These are phyloP conservation scores for Upupa epops DNA, from an alignment of 2,113 vertebrate species.

Conservation along the genomic window DNA sequence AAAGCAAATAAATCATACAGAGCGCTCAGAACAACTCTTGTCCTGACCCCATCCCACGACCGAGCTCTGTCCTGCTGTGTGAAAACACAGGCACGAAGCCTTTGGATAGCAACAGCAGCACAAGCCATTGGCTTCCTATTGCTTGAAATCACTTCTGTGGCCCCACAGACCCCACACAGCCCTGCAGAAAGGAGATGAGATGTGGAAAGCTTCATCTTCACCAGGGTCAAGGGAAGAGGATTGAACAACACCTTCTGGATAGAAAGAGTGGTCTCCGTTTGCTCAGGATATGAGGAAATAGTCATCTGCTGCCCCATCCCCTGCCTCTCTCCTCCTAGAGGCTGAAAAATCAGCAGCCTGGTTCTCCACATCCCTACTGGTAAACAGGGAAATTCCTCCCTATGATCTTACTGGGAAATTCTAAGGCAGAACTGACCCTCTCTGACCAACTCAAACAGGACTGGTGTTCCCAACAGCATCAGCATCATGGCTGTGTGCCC, in stretches of 20 bases:
- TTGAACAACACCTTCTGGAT: neutral
- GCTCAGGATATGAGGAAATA: neutral
- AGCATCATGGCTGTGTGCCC: accelerated
- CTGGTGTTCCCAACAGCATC: neutral
- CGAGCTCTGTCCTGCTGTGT: too few relatives aligned
- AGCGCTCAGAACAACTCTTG: neutral
- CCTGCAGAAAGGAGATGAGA: accelerated
- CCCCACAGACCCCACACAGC: neutral
- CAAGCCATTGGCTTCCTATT: neutral
- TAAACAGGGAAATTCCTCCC: neutral
- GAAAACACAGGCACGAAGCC: neutral
- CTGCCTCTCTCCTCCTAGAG: neutral
- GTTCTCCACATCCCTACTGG: neutral
- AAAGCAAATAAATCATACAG: neutral
- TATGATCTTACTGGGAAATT: neutral
- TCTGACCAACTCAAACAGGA: neutral
- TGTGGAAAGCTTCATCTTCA: neutral
- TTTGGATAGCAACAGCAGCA: neutral
- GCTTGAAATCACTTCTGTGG: neutral
- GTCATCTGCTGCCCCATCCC: accelerated
- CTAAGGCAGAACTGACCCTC: neutral
- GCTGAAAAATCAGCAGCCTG: neutral
- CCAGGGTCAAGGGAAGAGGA: neutral
- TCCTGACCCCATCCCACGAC: too few relatives aligned
- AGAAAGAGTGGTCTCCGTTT: accelerated